These are phyloP conservation scores for Myiagra hebetior DNA, from an alignment of 2,113 vertebrate genomes.

Conservation along the genomic window DNA sequence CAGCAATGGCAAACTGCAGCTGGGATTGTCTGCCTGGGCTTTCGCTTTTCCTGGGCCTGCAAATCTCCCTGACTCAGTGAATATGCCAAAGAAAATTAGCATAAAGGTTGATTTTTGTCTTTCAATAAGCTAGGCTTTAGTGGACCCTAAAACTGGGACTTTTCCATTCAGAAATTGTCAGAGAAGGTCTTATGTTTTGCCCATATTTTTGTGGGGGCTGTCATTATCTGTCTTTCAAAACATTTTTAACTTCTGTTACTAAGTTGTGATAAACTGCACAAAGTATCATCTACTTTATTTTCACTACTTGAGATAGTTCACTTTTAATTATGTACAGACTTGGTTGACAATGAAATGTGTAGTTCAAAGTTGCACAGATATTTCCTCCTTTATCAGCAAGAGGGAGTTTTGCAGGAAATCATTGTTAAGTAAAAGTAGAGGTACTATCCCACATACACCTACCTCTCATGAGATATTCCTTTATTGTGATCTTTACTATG, in stretches of 20 bases:
- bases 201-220: neutral
- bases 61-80: neutral
- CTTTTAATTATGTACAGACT: neutral
- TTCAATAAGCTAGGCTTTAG: neutral
- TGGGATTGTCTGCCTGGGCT: neutral
- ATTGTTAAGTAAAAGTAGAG: neutral
- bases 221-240: neutral
- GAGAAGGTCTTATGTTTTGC: neutral
- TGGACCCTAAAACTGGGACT: neutral
- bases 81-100: neutral
- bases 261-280: neutral
- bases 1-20: accelerated
- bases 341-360: neutral
- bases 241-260: neutral
- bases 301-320: neutral
- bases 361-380: neutral
- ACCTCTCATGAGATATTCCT: neutral
- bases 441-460: neutral
- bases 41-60: neutral
- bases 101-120: neutral
- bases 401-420: neutral
- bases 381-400: neutral
- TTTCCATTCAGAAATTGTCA: neutral
- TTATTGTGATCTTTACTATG: neutral
- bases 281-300: neutral